A percentile compares a stretch with the other conserved stretches of the same genome.
These are phyloP conservation scores for Cinclus mexicanus DNA, from an alignment of 2,113 vertebrate genomes.

Conservation along the genomic window DNA sequence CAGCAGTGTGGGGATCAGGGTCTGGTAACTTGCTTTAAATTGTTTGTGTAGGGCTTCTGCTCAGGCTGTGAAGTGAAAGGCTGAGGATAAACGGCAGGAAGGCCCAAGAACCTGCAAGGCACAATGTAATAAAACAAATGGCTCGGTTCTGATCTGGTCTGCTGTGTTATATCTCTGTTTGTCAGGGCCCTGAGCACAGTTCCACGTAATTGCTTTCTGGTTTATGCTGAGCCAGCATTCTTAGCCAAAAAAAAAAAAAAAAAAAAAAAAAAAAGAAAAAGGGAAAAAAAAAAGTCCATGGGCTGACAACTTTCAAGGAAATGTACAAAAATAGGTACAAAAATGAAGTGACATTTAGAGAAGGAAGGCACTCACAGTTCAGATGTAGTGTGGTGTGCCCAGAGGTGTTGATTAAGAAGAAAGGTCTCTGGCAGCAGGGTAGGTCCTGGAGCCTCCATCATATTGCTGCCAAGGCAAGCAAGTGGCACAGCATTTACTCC, in stretches of 20 bases:
- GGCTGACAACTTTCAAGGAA: not conserved
- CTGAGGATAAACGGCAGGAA: not conserved
- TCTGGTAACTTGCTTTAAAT: not conserved
- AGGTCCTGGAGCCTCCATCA: not conserved
- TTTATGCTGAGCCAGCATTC: not conserved
- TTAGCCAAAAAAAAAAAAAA: not conserved
- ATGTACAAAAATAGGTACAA: not conserved
- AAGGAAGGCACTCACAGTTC: not conserved
- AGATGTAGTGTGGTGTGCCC: not conserved
- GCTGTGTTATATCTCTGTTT: not conserved
- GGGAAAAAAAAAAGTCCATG: not conserved
- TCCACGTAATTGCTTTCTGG: fast-evolving
- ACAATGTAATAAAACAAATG: not conserved
- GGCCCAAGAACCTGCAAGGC: not conserved
- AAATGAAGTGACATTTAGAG: not conserved
- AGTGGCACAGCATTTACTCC: not conserved
- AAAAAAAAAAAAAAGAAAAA: not conserved
- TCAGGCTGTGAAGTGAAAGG: not conserved
- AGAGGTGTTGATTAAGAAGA: not conserved
- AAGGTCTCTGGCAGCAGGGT: not conserved
- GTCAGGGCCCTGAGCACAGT: not conserved
- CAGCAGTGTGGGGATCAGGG: not conserved
- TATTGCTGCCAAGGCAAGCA: not conserved
- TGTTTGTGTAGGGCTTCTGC: not conserved
- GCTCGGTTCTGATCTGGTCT: fast-evolving